Evolutionary conservation across 2,797 vertebrate genomes (phyloP).

Genomic region (Loris lydekkerianus): DNA sequence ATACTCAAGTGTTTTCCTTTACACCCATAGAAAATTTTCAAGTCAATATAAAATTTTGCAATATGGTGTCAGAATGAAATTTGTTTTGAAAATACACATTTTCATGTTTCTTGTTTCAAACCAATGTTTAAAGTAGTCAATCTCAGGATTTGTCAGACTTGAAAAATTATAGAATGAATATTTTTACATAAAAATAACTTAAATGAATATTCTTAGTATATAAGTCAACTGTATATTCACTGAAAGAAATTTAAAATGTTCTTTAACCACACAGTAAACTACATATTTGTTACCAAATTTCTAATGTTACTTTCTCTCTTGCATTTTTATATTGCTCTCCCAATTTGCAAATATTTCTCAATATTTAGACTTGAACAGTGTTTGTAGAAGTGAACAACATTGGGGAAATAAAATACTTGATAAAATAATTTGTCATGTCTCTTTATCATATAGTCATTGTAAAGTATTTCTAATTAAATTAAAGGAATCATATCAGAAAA

Average conservation of each 20-base stretch:
- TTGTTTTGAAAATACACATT: slow-evolving; percentile 28
- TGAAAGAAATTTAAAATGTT: not conserved
- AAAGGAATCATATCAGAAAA: not conserved
- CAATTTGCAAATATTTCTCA: not conserved
- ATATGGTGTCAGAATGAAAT: not conserved
- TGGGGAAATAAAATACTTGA: not conserved
- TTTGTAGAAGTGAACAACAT: not conserved
- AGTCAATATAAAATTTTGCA: not conserved
- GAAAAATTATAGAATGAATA: slow-evolving; percentile 24
- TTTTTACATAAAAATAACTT: slow-evolving; percentile 61
- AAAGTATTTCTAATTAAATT: not conserved
- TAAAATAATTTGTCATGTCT: not conserved
- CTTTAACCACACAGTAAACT: not conserved
- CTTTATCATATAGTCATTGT: not conserved
- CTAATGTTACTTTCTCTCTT: not conserved
- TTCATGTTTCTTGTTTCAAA: slow-evolving; percentile 28
- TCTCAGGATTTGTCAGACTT: slow-evolving; percentile 12
- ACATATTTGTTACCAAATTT: not conserved
- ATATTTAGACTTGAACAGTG: not conserved
- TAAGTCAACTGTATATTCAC: not conserved
- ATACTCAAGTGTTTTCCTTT: not conserved
- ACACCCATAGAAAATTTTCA: not conserved
- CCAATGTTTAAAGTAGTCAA: not conserved
- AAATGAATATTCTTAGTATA: slow-evolving; percentile 49
- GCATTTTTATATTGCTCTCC: not conserved